Conservation (phyloP, 2,113 vertebrate species). For the Amphiprion ocellaris region DNA sequence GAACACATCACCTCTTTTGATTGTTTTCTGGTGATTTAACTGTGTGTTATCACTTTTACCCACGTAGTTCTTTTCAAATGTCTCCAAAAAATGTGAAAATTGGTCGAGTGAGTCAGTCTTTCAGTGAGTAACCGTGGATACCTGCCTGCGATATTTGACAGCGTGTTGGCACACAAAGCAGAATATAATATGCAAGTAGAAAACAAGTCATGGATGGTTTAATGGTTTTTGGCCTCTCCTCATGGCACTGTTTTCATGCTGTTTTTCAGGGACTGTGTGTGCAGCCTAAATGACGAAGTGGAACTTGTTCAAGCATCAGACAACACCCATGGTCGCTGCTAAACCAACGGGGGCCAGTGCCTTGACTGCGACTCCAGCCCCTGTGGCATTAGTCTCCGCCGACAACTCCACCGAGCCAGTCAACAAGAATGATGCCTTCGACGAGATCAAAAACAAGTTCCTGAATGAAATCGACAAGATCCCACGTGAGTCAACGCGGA, state of each 20-base stretch:
- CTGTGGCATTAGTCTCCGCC: constrained; percentile 73
- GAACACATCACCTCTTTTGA: too few relatives aligned
- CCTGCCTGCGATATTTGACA: not conserved
- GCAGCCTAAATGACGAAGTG: constrained; percentile 85
- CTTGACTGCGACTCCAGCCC: constrained; percentile 78
- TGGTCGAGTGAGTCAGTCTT: not conserved
- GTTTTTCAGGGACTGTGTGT: constrained; percentile 69
- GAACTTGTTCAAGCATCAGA: constrained; percentile 90
- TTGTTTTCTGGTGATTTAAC: not conserved
- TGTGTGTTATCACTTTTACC: not conserved
- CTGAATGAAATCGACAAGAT: constrained; percentile 95
- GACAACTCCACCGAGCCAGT: constrained; percentile 88
- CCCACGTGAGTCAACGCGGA: constrained; percentile 88
- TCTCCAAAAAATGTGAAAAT: not conserved
- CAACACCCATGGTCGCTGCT: constrained; percentile 82
- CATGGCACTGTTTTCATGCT: not conserved
- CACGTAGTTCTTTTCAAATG: not conserved
- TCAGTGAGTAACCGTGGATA: not conserved
- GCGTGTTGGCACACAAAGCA: not conserved
- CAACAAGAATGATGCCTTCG: constrained; percentile 89
- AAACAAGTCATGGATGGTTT: not conserved
- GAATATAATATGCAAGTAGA: not conserved
- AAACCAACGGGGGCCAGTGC: constrained; percentile 81
- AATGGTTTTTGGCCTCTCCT: not conserved
- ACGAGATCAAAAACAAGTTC: constrained; percentile 93